A percentile compares a stretch with the other conserved stretches of the same genome.
phyloP scores from a whole-genome alignment of 2,113 vertebrate genomes.

The Passer montanus region DNA sequence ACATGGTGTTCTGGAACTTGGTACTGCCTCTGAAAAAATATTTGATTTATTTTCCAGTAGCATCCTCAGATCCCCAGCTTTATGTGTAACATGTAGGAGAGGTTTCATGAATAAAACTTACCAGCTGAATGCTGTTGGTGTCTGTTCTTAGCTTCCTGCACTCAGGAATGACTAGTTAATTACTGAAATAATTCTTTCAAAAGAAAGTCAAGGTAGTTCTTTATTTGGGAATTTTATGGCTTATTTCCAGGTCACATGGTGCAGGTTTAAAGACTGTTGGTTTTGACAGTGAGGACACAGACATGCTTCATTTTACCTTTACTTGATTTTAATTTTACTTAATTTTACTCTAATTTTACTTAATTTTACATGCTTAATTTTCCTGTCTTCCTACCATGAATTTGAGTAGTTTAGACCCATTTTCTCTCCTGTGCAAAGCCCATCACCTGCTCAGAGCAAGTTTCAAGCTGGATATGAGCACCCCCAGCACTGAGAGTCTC shows the following conservation, averaged over 20 bases:
- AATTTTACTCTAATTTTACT: background rate
- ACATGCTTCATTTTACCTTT: background rate
- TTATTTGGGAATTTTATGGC: background rate
- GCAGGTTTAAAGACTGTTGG: background rate
- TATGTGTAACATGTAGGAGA: background rate
- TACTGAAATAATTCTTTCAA: background rate
- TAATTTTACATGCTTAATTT: background rate
- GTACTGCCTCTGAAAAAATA: background rate
- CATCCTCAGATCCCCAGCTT: background rate
- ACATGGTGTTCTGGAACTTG: rapidly evolving
- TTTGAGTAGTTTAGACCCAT: background rate
- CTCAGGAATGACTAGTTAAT: background rate
- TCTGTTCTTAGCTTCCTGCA: background rate
- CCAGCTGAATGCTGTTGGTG: background rate
- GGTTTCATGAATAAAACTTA: background rate
- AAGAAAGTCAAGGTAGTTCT: background rate
- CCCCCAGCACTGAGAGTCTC: background rate
- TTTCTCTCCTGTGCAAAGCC: background rate
- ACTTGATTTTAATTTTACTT: background rate
- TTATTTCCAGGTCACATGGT: rapidly evolving
- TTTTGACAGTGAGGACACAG: background rate
- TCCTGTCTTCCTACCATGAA: rapidly evolving
- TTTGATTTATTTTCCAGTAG: background rate
- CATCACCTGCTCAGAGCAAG: background rate
- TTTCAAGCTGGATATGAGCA: rapidly evolving